Percentiles rank a stretch among this genome's conserved stretches.
phyloP scores from a whole-genome alignment of 64 coral and sea anemone species.

The Stichodactyla helianthus region DNA sequence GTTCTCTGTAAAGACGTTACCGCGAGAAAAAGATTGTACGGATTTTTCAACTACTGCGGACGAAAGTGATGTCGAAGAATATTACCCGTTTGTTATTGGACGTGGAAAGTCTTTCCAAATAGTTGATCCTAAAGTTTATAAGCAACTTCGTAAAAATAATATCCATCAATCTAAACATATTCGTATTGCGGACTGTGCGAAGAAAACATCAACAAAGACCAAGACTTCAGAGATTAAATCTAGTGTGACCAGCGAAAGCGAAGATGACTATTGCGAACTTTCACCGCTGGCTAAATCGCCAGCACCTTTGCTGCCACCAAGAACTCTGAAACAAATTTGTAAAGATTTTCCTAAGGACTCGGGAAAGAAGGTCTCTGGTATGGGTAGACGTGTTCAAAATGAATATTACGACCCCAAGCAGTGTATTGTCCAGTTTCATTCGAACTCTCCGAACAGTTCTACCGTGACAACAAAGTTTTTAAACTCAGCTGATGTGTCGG shows the following conservation, averaged over 20 bases:
- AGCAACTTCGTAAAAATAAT: conserved; percentile 87
- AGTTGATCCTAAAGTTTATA: conserved; percentile 89
- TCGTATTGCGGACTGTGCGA: conserved; percentile 69
- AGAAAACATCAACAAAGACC: conserved; percentile 48
- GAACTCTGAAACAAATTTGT: background rate
- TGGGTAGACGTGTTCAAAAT: conserved; percentile 54
- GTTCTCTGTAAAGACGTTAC: conserved; percentile 39
- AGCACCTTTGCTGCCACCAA: background rate
- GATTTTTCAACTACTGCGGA: conserved; percentile 38
- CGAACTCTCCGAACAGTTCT: conserved; percentile 9
- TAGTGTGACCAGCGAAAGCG: conserved; percentile 32
- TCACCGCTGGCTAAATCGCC: conserved; percentile 82
- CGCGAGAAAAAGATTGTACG: conserved; percentile 31
- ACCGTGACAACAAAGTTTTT: conserved; percentile 53
- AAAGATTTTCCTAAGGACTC: background rate
- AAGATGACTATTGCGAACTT: conserved; percentile 82
- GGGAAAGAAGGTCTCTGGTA: conserved; percentile 48
- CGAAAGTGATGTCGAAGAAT: conserved; percentile 78
- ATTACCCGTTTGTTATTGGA: conserved; percentile 87
- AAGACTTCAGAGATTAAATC: conserved; percentile 14
- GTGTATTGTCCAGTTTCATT: conserved; percentile 59
- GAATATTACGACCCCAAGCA: conserved; percentile 70
- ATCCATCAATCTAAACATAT: conserved; percentile 64
- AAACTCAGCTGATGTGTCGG: background rate
- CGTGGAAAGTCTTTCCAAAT: conserved; percentile 80